Base-by-base conservation (phyloP, 2,113 vertebrate genomes). In the Zosterops hypoxanthus region DNA sequence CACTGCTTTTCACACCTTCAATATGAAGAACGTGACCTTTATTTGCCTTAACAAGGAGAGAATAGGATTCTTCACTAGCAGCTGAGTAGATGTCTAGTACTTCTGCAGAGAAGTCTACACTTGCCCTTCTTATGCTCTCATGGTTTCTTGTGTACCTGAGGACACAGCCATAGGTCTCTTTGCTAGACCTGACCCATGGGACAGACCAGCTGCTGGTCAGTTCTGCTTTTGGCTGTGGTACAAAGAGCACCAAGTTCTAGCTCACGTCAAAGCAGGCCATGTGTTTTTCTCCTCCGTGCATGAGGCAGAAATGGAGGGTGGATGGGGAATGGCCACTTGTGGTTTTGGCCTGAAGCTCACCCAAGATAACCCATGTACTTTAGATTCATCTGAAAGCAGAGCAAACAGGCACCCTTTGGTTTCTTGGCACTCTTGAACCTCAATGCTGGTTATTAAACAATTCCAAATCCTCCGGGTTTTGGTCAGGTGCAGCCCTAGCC, bases 51-150 rank as follows among this genome's bases (percentile, higher is more conserved):
- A 56, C 2, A 39, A 22, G 11, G 26, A 80, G 2, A 14, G 6
- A 88, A 70, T 2, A 9, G 18, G 18, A 60, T 15, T 59, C 29
- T 68, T 15, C 16, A 3, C 31, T 41, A 47, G 7, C 8, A 8
- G 12, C 5, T 65, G 66, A 53, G 10, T 26, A 57, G n/a, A 19
- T 24, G 34, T 77, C 23, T 19, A 9, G 12, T n/a, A 57, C 41
- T 60, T 55, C 19, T 34, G 33, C 9, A 0, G 0, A 28, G n/a
- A 88, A 39, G 6, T 14, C 26, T 28, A 5, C 13, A 16, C 0
- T 0, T 12, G 11, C 21, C 3, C 17, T 85, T 85, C 47, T 22
- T 15, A 1, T 19, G 33, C 9, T 36, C 5, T 36, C 60, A 8
- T 23, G 24, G 17, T 5, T 70, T 47, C 22, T 22, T 25, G 28